Evolutionary conservation across 2,113 vertebrate species (phyloP), one percentile per base, ranked within the genome.

Genomic region (Centropus unirufus): DNA sequence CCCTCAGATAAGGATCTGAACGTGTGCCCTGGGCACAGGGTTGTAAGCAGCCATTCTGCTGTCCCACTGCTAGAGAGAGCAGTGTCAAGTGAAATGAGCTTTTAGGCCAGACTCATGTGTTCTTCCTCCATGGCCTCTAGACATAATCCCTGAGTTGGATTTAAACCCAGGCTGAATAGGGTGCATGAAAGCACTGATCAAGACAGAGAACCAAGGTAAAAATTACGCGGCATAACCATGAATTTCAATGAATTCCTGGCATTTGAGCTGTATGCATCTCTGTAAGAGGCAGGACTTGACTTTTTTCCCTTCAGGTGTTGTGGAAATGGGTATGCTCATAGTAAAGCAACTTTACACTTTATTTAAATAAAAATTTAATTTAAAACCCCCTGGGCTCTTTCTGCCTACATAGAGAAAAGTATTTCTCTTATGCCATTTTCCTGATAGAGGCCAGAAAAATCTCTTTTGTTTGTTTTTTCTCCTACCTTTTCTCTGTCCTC

Each of bases 1-100:
- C 40, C 40, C 15, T 67, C 54, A 67, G 7, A 36, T 49, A 72
- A n/a, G 26, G 40, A 30, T 61, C 52, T 62, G 67, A 42, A 36
- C 34, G 36, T 0, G 0, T 39, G 22, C 11, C 32, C 26, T 69
- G 55, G 59, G 9, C 27, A 26, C 0, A 0, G 29, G 12, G 10
- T 32, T 66, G 36, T 42, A 72, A 66, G 46, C 52, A 61, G 16
- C 15, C 27, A 12, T 66, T 64, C 42, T 1, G 2, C 19, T n/a
- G 22, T 73, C 47, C 47, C 34, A 23, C 34, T 73, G 26, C 46
- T 49, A 47, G 52, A 27, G 24, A 49, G 42, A 44, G 29, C 51
- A 64, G n/a, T 12, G 51, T 47, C 30, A 73, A 29, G 42, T 23
- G 17, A 46, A 51, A 57, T 20, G 17, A 80, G 12, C 14, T 62